These are phyloP conservation scores for Peromyscus melanophrys DNA, from an alignment of 2,797 vertebrate species.

Conservation along the genomic window DNA sequence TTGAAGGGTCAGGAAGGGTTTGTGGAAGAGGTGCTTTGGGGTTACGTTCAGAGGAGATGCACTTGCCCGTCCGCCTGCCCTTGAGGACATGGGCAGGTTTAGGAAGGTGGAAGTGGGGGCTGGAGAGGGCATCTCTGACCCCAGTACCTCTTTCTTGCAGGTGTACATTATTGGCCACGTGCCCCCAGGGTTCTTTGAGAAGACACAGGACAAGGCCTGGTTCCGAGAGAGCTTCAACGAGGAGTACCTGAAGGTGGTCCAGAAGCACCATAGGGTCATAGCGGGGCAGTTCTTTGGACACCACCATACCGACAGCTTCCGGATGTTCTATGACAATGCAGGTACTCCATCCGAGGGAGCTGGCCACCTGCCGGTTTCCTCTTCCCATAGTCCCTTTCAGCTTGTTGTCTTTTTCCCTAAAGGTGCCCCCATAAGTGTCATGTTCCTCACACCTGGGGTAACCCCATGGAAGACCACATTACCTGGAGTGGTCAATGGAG, in stretches of 20 bases:
- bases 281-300: slow-evolving; percentile 97
- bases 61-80: neutral
- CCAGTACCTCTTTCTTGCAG: slow-evolving; percentile 83
- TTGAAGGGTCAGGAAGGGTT: neutral
- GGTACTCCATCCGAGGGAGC: slow-evolving; percentile 76
- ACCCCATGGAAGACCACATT: slow-evolving; percentile 97
- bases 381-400: neutral
- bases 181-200: slow-evolving; percentile 98
- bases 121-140: neutral
- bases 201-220: slow-evolving; percentile 94
- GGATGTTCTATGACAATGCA: slow-evolving; percentile 93
- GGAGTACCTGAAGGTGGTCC: slow-evolving; percentile 92
- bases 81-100: neutral
- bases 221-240: slow-evolving; percentile 93
- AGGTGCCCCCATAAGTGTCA: slow-evolving; percentile 93
- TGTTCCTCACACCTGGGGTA: slow-evolving; percentile 96
- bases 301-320: slow-evolving; percentile 97
- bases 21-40: neutral
- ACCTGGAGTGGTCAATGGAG: slow-evolving; percentile 95
- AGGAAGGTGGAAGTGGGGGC: neutral
- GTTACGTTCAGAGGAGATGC: neutral
- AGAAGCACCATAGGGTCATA: slow-evolving; percentile 92
- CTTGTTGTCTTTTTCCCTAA: slow-evolving; percentile 68
- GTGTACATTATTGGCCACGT: slow-evolving; percentile 97
- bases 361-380: neutral